Percentiles rank a stretch among this genome's conserved stretches.
These are phyloP conservation scores for Branchellion lobata DNA, from an alignment of 2,888 invertebrate species.

Conservation along the genomic window DNA sequence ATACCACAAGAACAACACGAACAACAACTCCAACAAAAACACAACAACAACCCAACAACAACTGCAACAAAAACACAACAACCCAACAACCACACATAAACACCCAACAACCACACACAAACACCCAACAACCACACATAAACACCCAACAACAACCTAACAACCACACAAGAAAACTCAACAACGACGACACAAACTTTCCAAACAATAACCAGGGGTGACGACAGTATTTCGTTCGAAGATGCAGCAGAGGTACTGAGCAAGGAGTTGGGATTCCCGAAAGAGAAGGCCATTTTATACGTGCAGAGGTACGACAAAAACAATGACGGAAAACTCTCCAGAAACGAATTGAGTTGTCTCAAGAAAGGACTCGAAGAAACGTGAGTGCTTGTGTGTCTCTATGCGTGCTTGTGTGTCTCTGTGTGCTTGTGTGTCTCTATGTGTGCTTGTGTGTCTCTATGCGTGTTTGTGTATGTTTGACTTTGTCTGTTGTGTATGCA, in stretches of 20 bases:
- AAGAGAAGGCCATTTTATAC: conserved; percentile 49
- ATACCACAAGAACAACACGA: no score
- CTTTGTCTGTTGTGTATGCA: no score
- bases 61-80: not conserved
- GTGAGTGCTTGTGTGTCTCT: no score
- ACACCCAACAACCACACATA: not conserved
- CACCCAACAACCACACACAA: not conserved
- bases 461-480: no score
- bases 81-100: not conserved
- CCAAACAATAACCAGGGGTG: conserved; percentile 34
- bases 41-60: not conserved
- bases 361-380: conserved; percentile 51
- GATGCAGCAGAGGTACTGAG: conserved; percentile 48
- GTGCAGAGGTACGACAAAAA: conserved; percentile 51
- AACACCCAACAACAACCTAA: not conserved
- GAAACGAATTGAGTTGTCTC: conserved; percentile 48
- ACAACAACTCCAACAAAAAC: not conserved
- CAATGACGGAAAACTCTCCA: conserved; percentile 49
- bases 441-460: no score
- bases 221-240: conserved; percentile 49
- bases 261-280: conserved; percentile 49
- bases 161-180: not conserved
- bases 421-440: no score
- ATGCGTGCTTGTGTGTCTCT: no score
- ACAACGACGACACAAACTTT: no score